Conservation (phyloP, 2,797 vertebrate genomes). For the Anas bernieri region DNA sequence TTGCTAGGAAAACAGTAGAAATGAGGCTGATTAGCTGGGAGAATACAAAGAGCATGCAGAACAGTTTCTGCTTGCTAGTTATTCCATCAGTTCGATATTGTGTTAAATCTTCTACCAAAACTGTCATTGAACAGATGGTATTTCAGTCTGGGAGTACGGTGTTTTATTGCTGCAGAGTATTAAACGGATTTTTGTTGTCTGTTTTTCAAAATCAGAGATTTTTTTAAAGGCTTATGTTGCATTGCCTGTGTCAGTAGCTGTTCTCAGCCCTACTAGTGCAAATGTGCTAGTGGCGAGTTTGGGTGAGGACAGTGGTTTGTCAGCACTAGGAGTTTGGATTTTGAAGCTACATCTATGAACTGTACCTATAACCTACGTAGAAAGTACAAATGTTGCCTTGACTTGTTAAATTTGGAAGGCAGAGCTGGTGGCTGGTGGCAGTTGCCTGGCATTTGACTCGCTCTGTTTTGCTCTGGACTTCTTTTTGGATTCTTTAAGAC, state of each 20-base stretch:
- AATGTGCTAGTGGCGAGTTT: background rate
- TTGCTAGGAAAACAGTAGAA: background rate
- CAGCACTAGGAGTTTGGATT: background rate
- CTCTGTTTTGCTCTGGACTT: background rate
- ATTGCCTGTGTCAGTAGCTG: background rate
- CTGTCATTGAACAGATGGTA: background rate
- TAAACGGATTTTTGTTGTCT: background rate
- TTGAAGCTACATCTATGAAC: background rate
- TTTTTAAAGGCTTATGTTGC: background rate
- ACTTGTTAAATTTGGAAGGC: background rate
- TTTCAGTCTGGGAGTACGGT: background rate
- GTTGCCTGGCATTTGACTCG: background rate
- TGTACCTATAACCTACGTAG: background rate
- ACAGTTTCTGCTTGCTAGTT: background rate
- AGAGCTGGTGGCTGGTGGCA: fast-evolving
- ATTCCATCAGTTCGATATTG: background rate
- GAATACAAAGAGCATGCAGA: background rate
- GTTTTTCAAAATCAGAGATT: background rate
- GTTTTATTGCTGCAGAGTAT: background rate
- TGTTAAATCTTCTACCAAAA: background rate
- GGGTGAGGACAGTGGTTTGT: background rate
- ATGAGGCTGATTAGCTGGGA: background rate
- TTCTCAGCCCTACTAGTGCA: background rate
- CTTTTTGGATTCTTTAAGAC: background rate
- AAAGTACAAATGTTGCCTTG: background rate